Percentiles rank a stretch among this genome's conserved stretches.
These are phyloP conservation scores for Amiota communis DNA, from an alignment of 2,888 invertebrate species.

Conservation along the genomic window DNA sequence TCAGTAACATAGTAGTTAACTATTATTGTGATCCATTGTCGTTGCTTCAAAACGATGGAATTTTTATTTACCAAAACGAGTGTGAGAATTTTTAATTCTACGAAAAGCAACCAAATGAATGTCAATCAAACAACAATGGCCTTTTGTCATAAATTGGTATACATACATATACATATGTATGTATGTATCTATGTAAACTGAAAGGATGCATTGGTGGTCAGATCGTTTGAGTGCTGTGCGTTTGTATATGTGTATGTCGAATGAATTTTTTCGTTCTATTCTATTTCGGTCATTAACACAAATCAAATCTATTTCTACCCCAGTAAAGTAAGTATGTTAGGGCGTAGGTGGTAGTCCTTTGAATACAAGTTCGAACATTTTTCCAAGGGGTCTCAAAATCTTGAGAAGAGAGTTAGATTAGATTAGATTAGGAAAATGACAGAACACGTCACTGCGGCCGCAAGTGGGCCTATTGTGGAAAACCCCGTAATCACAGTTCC, in stretches of 20 bases:
- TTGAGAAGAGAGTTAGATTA: too few species aligned
- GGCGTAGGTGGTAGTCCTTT: too few species aligned
- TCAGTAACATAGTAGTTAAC: neutral
- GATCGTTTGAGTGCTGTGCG: neutral
- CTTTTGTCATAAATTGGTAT: constrained; percentile 43
- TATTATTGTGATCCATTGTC: neutral
- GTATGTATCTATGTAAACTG: neutral
- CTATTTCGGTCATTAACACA: constrained; percentile 17
- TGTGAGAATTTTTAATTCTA: constrained; percentile 60
- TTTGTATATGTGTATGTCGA: neutral
- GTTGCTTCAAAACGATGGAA: too few species aligned
- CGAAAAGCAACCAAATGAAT: neutral
- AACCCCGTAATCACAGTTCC: too few species aligned
- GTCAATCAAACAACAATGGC: constrained; percentile 44
- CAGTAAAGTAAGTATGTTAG: too few species aligned
- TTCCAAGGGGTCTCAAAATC: too few species aligned
- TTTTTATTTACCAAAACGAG: constrained; percentile 43
- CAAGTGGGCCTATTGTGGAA: too few species aligned
- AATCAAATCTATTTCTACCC: too few species aligned
- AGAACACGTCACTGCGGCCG: too few species aligned
- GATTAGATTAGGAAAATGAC: too few species aligned
- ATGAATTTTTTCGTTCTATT: neutral
- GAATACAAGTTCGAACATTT: too few species aligned
- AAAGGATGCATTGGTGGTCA: neutral
- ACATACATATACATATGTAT: too few species aligned